Percentiles rank a stretch among this genome's conserved stretches.
Conservation (phyloP, 2,888 invertebrate genomes). For the Tachina grossa region DNA sequence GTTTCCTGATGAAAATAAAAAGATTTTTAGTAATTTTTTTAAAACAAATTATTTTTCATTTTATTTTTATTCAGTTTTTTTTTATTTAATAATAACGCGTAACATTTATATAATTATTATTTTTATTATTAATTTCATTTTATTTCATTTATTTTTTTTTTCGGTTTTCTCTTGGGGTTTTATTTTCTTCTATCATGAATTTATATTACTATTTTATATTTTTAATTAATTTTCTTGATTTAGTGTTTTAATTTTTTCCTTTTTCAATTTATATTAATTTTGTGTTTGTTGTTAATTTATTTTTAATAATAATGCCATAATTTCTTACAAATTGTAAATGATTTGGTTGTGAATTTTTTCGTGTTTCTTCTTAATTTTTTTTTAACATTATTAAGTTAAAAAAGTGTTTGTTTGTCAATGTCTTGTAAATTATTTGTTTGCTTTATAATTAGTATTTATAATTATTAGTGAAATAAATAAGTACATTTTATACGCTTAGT, state of each 20-base stretch:
- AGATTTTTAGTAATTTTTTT: constrained; percentile 75
- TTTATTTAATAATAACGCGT: constrained; percentile 88
- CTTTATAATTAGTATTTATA: constrained; percentile 28
- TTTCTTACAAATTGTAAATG: constrained; percentile 73
- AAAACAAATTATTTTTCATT: constrained; percentile 82
- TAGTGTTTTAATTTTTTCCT: constrained; percentile 63
- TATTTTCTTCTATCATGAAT: constrained; percentile 62
- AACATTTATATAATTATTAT: constrained; percentile 84
- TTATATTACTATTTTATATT: constrained; percentile 62
- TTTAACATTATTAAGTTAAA: constrained; percentile 64
- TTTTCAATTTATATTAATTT: constrained; percentile 74
- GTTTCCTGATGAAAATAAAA: constrained; percentile 9
- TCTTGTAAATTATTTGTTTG: constrained; percentile 50
- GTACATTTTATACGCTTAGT: constrained; percentile 70
- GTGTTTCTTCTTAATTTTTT: constrained; percentile 49
- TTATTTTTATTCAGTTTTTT: constrained; percentile 80
- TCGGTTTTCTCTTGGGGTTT: constrained; percentile 64
- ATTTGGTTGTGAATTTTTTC: constrained; percentile 59
- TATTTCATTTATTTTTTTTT: constrained; percentile 59
- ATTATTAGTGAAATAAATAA: constrained; percentile 66
- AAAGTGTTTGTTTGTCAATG: constrained; percentile 67
- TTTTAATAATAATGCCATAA: constrained; percentile 80
- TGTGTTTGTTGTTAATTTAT: constrained; percentile 65
- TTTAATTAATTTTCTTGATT: constrained; percentile 47
- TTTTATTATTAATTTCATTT: constrained; percentile 73